Evolutionary conservation across 2,113 vertebrate species (phyloP), one percentile per base, ranked within the genome.

Genomic region (Eonycteris spelaea): DNA sequence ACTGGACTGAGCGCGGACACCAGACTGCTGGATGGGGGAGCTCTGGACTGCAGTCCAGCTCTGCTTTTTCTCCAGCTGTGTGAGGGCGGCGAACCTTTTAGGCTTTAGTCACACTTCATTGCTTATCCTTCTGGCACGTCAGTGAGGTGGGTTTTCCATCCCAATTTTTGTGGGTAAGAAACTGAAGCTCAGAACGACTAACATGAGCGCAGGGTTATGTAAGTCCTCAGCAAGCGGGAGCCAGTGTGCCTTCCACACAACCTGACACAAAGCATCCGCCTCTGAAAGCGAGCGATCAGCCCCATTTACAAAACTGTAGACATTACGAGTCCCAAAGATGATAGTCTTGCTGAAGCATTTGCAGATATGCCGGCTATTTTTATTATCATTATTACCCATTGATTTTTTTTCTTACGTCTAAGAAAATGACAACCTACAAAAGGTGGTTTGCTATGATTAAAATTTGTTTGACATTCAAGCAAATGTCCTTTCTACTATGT

Each of bases 71-170:
- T 53, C 40, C 38, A 33, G 21, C 53, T 68, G 11, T 30, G 18
- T 26, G 38, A 40, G 2, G 28, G 5, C 55, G 45, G 68, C 18
- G 84, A 68, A 28, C 71, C 78, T 89, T 51, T 85, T 53, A 73
- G 82, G 21, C 9, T 11, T 80, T 35, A 43, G 43, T 84, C 33
- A 61, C 8, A 70, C 22, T 18, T 19, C n/a, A 30, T 21, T 80
- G 68, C 40, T 53, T 89, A 21, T 68, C 82, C 70, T 93, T 61
- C 67, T 77, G 67, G 61, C 63, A 38, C 63, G n/a, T 89, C 24
- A 33, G 21, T 28, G 59, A 86, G 67, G 38, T 24, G 57, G 35
- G 30, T 35, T 77, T 96, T 75, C 71, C 67, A 4, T 43, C 19
- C 28, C 30, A 73, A 40, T 10, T 92, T 92, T 40, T 53, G 3